phyloP scores from a whole-genome alignment of 2,888 invertebrate genomes.

The Papilio gigon region DNA sequence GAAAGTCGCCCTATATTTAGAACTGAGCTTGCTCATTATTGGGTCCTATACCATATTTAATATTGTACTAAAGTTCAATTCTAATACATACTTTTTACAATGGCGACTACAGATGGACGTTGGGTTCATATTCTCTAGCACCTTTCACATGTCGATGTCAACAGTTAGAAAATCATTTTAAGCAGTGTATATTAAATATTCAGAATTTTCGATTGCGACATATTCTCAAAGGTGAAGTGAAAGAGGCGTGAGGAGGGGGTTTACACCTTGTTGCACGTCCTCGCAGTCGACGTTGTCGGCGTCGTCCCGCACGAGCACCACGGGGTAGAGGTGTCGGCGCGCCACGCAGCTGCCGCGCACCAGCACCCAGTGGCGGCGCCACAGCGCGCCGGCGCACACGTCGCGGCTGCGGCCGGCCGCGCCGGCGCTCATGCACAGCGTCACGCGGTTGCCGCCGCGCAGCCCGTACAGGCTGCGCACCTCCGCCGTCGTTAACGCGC shows the following conservation, averaged over 20 bases:
- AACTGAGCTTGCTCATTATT: no score
- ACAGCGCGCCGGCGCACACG: constrained; percentile 44
- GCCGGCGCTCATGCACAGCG: constrained; percentile 41
- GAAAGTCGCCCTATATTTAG: no score
- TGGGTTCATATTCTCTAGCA: no score
- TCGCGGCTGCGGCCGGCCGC: constrained; percentile 7
- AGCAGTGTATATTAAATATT: no score
- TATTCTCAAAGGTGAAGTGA: no score
- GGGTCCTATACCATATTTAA: no score
- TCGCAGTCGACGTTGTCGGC: constrained; percentile 15
- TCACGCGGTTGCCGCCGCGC: constrained; percentile 38
- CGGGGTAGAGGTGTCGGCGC: constrained; percentile 22
- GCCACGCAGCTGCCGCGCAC: constrained; percentile 43
- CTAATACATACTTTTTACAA: no score
- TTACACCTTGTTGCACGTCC: not conserved
- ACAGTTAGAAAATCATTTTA: no score
- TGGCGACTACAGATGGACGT: no score
- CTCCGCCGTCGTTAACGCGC: constrained; percentile 9
- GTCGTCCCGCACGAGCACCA: constrained; percentile 15
- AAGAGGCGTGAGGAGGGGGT: not conserved
- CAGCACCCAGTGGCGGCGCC: constrained; percentile 44
- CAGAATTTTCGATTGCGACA: no score
- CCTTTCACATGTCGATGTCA: not conserved
- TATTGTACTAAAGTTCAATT: no score
- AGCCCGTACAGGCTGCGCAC: constrained; percentile 37